phyloP scores from a whole-genome alignment of 2,113 vertebrate species.

The Eulemur rufifrons region DNA sequence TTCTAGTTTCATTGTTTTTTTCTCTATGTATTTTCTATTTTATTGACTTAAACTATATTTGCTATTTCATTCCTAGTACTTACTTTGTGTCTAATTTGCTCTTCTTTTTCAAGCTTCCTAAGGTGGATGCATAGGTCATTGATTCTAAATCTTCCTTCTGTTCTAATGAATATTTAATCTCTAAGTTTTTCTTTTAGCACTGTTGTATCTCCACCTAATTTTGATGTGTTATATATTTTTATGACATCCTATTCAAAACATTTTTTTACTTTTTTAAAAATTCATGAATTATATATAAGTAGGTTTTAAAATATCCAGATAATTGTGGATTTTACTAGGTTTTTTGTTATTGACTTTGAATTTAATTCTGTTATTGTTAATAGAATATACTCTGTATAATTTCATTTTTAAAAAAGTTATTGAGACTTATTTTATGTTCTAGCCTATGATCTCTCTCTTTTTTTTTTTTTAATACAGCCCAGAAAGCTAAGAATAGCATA shows the following conservation, averaged over 20 bases:
- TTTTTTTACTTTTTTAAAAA: background rate
- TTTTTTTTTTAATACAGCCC: too few relatives aligned
- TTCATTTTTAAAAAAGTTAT: background rate
- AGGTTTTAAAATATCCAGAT: background rate
- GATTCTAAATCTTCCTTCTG: background rate
- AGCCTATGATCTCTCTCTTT: background rate
- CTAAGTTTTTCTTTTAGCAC: background rate
- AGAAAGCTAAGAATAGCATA: background rate
- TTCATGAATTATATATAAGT: background rate
- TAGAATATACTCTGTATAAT: background rate
- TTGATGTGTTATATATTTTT: background rate
- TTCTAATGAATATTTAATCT: background rate
- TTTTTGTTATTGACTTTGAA: background rate
- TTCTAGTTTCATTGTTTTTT: background rate
- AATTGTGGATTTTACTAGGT: background rate
- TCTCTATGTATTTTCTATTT: background rate
- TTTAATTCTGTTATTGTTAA: background rate
- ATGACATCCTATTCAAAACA: background rate
- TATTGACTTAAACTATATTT: background rate
- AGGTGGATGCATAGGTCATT: background rate
- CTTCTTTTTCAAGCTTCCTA: background rate
- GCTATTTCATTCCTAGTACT: background rate
- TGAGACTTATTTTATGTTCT: background rate
- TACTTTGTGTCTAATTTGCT: background rate
- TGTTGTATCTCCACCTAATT: background rate